Evolutionary conservation across 2,113 vertebrate genomes (phyloP), one percentile per base, ranked within the genome.

Genomic region (Narcine bancroftii): DNA sequence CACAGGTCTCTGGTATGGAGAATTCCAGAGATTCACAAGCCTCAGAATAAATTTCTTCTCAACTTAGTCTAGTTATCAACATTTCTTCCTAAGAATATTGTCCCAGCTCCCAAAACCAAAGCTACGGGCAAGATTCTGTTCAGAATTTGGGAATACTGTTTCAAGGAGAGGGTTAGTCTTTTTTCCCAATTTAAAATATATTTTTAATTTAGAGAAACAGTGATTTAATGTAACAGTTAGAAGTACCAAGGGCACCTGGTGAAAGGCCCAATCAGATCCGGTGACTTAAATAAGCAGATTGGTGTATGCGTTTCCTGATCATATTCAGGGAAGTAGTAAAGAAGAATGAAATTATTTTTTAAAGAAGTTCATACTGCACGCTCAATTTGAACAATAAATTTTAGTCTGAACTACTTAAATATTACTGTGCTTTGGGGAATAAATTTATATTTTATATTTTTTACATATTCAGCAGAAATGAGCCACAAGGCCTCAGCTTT

Each of bases 401-500:
- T 87, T 87, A n/a, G 33, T 87, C 56, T 24, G 33, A 85, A n/a
- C 76, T 79, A 79, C 24, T 79, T 47, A 79, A 79, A 81, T 81
- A 81, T 81, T 81, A 13, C 26, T 63, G 56, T 60, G 53, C 81
- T 87, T 36, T n/a, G 36, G 81, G 81, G 81, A 81, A 53, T 60
- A 39, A 87, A 87, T 87, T 60, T 21, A 33, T 11, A 53, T 17
- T 60, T 4, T 60, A 36, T 13, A 39, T 87, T 83, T 56, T 47
- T 33, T 83, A 45, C 29, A 53, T 33, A 10, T 56, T 87, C 81
- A 60, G 81, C 56, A 26, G 79, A 56, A 53, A 5, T 83, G 10
- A 83, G 47, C 79, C 53, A 87, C 6, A n/a, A 85, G 33, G 81
- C 53, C 60, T 56, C 19, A 87, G 33, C 33, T 87, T 87, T 56